A percentile compares a stretch with the other conserved stretches of the same genome.
Conservation (phyloP, 2,113 vertebrate genomes). For the Channa argus region DNA sequence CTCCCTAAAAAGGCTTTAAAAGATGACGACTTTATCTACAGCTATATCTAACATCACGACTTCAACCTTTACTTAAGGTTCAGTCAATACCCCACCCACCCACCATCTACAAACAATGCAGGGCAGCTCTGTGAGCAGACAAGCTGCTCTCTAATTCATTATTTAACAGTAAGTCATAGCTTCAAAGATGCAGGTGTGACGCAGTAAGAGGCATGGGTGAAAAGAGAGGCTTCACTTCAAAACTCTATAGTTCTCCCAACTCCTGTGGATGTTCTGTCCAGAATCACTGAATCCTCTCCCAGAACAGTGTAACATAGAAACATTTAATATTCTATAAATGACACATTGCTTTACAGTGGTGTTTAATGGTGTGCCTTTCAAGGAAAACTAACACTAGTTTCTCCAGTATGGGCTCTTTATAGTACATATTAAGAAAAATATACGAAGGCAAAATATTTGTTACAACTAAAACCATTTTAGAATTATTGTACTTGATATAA, state of each 20-base stretch:
- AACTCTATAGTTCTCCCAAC: conserved; percentile 56
- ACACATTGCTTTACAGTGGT: conserved; percentile 3
- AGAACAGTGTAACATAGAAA: conserved; percentile 7
- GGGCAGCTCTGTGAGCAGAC: conserved; percentile 25
- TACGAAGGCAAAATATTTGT: conserved; percentile 5
- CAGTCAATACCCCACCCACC: conserved; percentile 3
- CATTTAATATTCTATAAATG: too few species aligned
- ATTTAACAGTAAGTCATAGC: conserved; percentile 53
- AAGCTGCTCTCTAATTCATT: conserved; percentile 50
- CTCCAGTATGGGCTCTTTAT: conserved; percentile 17
- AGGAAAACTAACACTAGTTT: neutral
- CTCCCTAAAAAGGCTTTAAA: neutral
- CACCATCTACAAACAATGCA: conserved; percentile 9
- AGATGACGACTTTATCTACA: neutral
- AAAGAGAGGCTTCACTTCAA: conserved; percentile 40
- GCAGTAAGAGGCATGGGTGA: conserved; percentile 16
- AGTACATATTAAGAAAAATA: conserved; percentile 17
- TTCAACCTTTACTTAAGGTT: conserved; percentile 42
- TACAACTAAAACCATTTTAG: conserved; percentile 30
- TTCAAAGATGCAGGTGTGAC: conserved; percentile 45
- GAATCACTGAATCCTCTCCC: conserved; percentile 2
- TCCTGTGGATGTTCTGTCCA: conserved; percentile 28
- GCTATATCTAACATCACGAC: conserved; percentile 9
- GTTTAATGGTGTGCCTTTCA: neutral
- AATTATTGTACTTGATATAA: conserved; percentile 4